Base-by-base conservation (phyloP, 1,140 invertebrate genomes). In the Tetramorium simillimum region DNA sequence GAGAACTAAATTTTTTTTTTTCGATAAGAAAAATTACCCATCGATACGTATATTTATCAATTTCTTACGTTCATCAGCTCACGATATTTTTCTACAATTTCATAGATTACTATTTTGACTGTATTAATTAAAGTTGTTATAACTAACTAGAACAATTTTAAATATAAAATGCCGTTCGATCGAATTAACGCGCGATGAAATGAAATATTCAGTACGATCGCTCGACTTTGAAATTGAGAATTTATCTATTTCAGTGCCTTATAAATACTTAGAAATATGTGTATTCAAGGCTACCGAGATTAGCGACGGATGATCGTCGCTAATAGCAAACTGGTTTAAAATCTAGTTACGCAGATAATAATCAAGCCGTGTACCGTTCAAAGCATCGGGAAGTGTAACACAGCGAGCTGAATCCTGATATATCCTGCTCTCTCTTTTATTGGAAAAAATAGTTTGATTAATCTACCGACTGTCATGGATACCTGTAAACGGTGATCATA, bases 371-470 rank as follows among this genome's bases (percentile, higher is more conserved):
- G 28, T 60, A 28, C 51, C 56, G 80, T 75, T 84, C 40, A 49
- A 84, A 84, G 75, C 24, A 60, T 51, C 69, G 14, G 53, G 80
- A 73, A 73, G 69, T 60, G n/a, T 73, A 84, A 70, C 78, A 81
- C 78, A 81, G 49, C 37, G 28, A 58, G 21, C 21, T 43, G 51
- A 72, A 18, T 1, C 4, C n/a, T n/a, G 40, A 4, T 73, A 46
- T 73, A 73, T 73, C 53, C 24, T 58, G 69, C 40, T 73, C 49
- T 73, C 49, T 73, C 76, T 87, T 90, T 87, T 78, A 56, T 75
- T 62, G n/a, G 7, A 80, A 73, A 73, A 89, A 87, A 89, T 89
- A 84, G 88, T 89, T 90, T 90, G 88, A 90, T 90, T 84, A 87
- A 90, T 90, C 75, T 46, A 18, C 46, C 18, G 62, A 46, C 85